Conservation (phyloP, 2,113 vertebrate species). For the Polyodon spathula region DNA sequence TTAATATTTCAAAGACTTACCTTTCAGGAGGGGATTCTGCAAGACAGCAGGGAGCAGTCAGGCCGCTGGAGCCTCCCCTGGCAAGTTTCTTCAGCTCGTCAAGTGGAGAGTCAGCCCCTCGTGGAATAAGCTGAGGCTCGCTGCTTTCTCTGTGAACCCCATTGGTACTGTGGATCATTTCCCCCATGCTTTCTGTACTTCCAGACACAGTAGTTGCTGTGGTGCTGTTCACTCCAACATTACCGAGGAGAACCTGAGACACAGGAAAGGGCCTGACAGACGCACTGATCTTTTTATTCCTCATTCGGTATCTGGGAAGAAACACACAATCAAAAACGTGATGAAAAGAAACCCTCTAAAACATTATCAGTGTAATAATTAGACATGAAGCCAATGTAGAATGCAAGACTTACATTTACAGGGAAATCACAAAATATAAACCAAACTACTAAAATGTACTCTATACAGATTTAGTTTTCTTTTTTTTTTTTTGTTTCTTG, state of each 20-base stretch:
- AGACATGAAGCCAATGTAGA: too few relatives aligned
- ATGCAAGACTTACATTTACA: too few relatives aligned
- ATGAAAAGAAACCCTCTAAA: too few relatives aligned
- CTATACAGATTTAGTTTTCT: too few relatives aligned
- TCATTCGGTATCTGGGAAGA: conserved; percentile 70
- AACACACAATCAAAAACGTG: background rate
- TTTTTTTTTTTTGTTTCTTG: too few relatives aligned
- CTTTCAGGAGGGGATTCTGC: conserved; percentile 66
- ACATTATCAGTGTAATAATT: too few relatives aligned
- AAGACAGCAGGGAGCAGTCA: conserved; percentile 50
- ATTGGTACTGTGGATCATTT: conserved; percentile 50
- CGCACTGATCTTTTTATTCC: conserved; percentile 86
- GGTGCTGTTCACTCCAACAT: conserved; percentile 58
- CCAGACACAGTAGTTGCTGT: conserved; percentile 58
- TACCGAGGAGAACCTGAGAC: conserved; percentile 45
- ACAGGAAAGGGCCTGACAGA: conserved; percentile 71
- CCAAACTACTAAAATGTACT: too few relatives aligned
- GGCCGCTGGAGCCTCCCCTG: conserved; percentile 54
- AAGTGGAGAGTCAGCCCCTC: conserved; percentile 63
- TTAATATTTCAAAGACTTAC: conserved; percentile 47
- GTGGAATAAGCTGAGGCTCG: conserved; percentile 70
- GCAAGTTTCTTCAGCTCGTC: conserved; percentile 71
- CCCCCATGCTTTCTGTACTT: conserved; percentile 62
- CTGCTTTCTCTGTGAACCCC: conserved; percentile 57
- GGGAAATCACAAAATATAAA: too few relatives aligned